Conservation (phyloP, 1,140 invertebrate genomes). For the Aphelenchoides fujianensis region DNA sequence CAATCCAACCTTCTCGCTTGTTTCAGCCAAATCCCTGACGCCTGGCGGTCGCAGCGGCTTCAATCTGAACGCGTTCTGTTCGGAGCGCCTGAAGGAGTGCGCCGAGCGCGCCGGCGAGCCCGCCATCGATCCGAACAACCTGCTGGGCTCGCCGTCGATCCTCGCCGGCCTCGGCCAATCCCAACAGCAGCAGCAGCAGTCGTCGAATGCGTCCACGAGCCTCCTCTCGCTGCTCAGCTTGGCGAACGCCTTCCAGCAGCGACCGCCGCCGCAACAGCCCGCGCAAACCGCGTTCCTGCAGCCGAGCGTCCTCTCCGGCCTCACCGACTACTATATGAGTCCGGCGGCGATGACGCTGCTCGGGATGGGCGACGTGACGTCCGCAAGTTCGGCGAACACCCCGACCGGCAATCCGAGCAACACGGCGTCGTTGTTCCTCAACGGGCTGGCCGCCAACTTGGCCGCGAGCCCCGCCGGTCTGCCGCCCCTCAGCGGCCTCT, state of each 20-base stretch:
- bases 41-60: conserved; percentile 41
- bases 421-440: conserved; percentile 27
- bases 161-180: conserved; percentile 16
- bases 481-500: conserved; percentile 13
- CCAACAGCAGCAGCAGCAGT: conserved; percentile 2
- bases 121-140: conserved; percentile 26
- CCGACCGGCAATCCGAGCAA: conserved; percentile 27
- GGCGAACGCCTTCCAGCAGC: conserved; percentile 39
- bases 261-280: conserved; percentile 25
- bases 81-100: conserved; percentile 60
- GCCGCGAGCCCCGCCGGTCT: conserved; percentile 24
- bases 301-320: conserved; percentile 54
- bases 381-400: conserved; percentile 16
- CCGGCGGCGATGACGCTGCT: conserved; percentile 41
- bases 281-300: conserved; percentile 44
- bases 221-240: conserved; percentile 22
- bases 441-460: conserved; percentile 29
- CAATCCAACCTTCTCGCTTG: conserved; percentile 11
- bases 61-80: conserved; percentile 57
- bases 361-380: conserved; percentile 10
- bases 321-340: conserved; percentile 58
- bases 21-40: conserved; percentile 26
- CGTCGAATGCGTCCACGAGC: not conserved
- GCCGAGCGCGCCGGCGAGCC: conserved; percentile 52
- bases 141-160: conserved; percentile 27